Percentiles rank a stretch among this genome's conserved stretches.
Evolutionary conservation across 2,797 vertebrate species (phyloP).

Genomic region (Remorina albescens): DNA sequence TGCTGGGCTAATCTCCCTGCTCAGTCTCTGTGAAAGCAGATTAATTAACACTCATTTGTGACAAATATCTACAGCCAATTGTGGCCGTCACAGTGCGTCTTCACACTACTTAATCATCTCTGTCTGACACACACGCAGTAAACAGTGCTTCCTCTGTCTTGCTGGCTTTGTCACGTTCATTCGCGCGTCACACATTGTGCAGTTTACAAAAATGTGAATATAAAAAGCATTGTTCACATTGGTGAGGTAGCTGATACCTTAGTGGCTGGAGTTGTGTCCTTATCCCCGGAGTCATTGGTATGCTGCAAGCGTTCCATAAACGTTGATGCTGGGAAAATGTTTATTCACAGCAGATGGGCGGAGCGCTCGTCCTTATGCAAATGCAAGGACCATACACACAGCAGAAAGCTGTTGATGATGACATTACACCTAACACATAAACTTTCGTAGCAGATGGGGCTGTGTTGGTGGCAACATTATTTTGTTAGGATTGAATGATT

Average conservation of each 20-base stretch:
- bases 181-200: background rate
- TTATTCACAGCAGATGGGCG: slow-evolving; percentile 68
- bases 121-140: slow-evolving; percentile 49
- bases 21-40: slow-evolving; percentile 82
- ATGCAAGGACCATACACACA: slow-evolving; percentile 53
- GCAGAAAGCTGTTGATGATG: slow-evolving; percentile 58
- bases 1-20: slow-evolving; percentile 78
- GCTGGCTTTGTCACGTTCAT: background rate
- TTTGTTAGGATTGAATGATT: slow-evolving; percentile 44
- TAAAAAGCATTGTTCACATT: slow-evolving; percentile 15
- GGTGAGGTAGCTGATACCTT: slow-evolving; percentile 22
- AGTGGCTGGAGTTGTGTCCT: slow-evolving; percentile 18
- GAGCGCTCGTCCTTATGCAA: slow-evolving; percentile 54
- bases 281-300: slow-evolving; percentile 35
- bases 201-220: background rate
- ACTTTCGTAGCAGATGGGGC: slow-evolving; percentile 72
- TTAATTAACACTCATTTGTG: slow-evolving; percentile 83
- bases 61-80: slow-evolving; percentile 79
- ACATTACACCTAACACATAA: slow-evolving; percentile 63
- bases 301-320: slow-evolving; percentile 37
- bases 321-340: slow-evolving; percentile 52
- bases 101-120: slow-evolving; percentile 69
- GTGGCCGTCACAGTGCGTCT: slow-evolving; percentile 74
- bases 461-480: slow-evolving; percentile 55
- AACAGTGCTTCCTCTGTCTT: slow-evolving; percentile 26